Base-by-base conservation (phyloP, 1,140 invertebrate species). In the Periplaneta americana region DNA sequence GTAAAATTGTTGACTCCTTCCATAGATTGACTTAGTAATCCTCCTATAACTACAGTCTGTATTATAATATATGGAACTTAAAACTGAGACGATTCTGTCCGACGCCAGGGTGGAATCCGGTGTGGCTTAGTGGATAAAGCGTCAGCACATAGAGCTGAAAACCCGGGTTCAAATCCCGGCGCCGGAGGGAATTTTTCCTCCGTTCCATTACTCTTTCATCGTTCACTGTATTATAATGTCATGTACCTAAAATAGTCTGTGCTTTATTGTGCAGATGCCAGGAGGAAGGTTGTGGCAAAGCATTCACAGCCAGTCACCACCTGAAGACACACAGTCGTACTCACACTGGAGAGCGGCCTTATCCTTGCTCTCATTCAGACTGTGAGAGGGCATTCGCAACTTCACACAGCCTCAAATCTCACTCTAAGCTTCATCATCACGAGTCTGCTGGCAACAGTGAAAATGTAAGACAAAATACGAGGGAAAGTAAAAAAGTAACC, bases 281-380 rank as follows among this genome's bases (percentile, higher is more conserved):
- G 78, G 92, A 94, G 86, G 93, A 94, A 84, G 95, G 95, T 33
- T 98, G 97, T 87, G 94, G 94, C 34, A 98, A 97, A 87, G 93
- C 96, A 0, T 98, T 99, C 87, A 96, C 96, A 11, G 96, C 96
- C 28, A 97, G 96, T 75, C 97, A 98, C 90, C 97, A 98, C 88
- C 88, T 98, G 57, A 98, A 98, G 90, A 96, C 95, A 4, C 96
- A 97, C 86, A 90, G 89, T 75, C 88, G 93, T 82, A 94, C 93
- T 34, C 94, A 96, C 86, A 93, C 92, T 39, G 94, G 94, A 6
- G 93, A 95, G 87, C 91, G 93, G 82, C 95, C 95, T 1, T 96
- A 96, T 88, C 90, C 92, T 17, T 97, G 96, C 88, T 90, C 91
- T 77, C 91, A 93, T 80, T 88, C 89, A 32, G 91, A 92, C 82